Conservation (phyloP, 2,888 invertebrate genomes). For the Baccha elongata region DNA sequence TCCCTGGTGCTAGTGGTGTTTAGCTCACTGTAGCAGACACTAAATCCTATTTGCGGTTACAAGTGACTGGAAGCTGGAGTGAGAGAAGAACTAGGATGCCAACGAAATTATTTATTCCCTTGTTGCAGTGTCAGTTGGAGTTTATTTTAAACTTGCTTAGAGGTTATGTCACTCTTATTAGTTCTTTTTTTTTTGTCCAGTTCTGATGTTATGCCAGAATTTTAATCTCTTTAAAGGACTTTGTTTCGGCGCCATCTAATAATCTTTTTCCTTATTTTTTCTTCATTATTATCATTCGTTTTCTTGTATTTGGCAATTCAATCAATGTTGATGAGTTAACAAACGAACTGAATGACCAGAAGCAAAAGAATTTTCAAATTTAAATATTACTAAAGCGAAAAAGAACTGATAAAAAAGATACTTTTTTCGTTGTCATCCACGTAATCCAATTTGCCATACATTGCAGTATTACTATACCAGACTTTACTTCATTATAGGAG, state of each 20-base stretch:
- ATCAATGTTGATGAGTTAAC: constrained; percentile 71
- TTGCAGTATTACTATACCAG: constrained; percentile 37
- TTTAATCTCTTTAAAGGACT: constrained; percentile 63
- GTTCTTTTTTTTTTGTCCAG: neutral
- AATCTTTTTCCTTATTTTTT: neutral
- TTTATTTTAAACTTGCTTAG: constrained; percentile 69
- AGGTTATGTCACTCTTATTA: constrained; percentile 62
- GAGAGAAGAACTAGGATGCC: constrained; percentile 31
- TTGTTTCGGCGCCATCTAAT: constrained; percentile 7
- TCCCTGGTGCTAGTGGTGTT: constrained; percentile 3
- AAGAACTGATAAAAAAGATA: constrained; percentile 52
- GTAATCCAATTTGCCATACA: constrained; percentile 70
- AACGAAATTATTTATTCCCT: constrained; percentile 72
- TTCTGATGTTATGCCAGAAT: constrained; percentile 34
- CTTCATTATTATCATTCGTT: neutral
- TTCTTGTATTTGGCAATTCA: constrained; percentile 57
- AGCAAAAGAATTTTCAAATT: constrained; percentile 56
- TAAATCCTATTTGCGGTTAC: constrained; percentile 73
- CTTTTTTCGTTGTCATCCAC: constrained; percentile 53
- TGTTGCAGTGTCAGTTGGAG: constrained; percentile 65
- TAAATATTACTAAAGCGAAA: constrained; percentile 70
- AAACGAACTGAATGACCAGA: constrained; percentile 56
- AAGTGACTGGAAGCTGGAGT: constrained; percentile 39
- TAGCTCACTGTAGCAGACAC: constrained; percentile 71
- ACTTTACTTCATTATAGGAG: constrained; percentile 10